Conservation (phyloP, 2,888 invertebrate genomes). For the Suillia variegata region DNA sequence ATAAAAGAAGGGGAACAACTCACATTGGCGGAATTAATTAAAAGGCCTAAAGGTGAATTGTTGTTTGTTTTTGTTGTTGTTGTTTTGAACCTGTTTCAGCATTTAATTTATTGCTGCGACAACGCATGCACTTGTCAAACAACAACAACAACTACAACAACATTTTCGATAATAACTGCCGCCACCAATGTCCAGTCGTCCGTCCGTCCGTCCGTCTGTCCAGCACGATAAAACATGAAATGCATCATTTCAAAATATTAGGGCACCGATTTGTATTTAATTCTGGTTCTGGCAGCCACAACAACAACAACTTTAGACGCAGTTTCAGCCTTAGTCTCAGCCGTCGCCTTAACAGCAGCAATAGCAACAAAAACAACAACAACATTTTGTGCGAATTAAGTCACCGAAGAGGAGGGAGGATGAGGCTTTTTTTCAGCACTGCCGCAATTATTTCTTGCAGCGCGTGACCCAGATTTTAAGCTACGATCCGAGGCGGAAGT, state of each 20-base stretch:
- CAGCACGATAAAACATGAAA: too few relatives aligned
- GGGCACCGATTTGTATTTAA: too few relatives aligned
- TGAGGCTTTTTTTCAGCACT: not conserved
- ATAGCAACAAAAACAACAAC: too few relatives aligned
- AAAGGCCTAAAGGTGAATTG: constrained; percentile 53
- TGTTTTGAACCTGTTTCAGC: constrained; percentile 26
- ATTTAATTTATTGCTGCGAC: constrained; percentile 52
- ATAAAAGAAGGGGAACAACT: too few relatives aligned
- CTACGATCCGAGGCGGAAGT: not conserved
- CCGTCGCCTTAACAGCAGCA: too few relatives aligned
- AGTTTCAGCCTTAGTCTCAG: too few relatives aligned
- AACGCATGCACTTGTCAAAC: constrained; percentile 18
- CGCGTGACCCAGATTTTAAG: constrained; percentile 11
- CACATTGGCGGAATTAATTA: constrained; percentile 47
- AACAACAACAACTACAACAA: constrained; percentile 6
- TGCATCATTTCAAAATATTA: too few relatives aligned
- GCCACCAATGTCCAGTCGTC: too few relatives aligned
- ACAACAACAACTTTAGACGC: too few relatives aligned
- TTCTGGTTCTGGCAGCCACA: too few relatives aligned
- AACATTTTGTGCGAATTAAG: not conserved
- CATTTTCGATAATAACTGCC: too few relatives aligned
- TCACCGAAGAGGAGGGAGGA: not conserved
- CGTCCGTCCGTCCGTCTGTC: too few relatives aligned
- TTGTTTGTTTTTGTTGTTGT: constrained; percentile 2
- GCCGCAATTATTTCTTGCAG: not conserved